These are phyloP conservation scores for Pongo abelii DNA, from an alignment of 2,113 vertebrate genomes.

Conservation along the genomic window DNA sequence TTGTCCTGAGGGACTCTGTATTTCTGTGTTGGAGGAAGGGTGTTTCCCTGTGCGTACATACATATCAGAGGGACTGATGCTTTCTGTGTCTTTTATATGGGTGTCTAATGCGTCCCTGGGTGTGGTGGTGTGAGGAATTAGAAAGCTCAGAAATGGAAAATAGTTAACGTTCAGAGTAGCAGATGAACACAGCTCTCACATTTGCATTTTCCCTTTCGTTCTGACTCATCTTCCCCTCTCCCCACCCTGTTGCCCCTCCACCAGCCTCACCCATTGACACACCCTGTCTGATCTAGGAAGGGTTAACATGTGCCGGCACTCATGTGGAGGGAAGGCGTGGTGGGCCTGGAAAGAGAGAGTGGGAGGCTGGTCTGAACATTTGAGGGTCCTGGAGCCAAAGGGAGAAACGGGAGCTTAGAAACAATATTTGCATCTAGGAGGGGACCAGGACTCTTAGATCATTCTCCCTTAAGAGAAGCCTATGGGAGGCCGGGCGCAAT, in stretches of 20 bases:
- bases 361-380: background rate
- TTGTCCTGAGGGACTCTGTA: background rate
- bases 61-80: background rate
- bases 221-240: slow-evolving; percentile 77
- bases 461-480: no score
- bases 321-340: background rate
- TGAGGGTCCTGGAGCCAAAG: background rate
- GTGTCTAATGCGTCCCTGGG: slow-evolving; percentile 31
- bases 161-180: slow-evolving; percentile 55
- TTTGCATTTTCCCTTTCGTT: slow-evolving; percentile 80
- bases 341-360: background rate
- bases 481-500: background rate
- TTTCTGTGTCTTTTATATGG: slow-evolving; percentile 18
- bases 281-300: slow-evolving; percentile 61
- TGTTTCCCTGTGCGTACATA: background rate
- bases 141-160: slow-evolving; percentile 75
- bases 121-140: slow-evolving; percentile 52
- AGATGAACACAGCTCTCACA: slow-evolving; percentile 51
- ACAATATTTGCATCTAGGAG: background rate
- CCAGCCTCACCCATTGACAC: slow-evolving; percentile 54
- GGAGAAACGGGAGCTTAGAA: background rate
- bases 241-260: slow-evolving; percentile 54
- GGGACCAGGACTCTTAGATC: background rate
- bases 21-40: background rate
- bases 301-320: slow-evolving; percentile 3